Evolutionary conservation across 2,797 vertebrate genomes (phyloP), one percentile per base, ranked within the genome.

Genomic region (Morus bassanus): DNA sequence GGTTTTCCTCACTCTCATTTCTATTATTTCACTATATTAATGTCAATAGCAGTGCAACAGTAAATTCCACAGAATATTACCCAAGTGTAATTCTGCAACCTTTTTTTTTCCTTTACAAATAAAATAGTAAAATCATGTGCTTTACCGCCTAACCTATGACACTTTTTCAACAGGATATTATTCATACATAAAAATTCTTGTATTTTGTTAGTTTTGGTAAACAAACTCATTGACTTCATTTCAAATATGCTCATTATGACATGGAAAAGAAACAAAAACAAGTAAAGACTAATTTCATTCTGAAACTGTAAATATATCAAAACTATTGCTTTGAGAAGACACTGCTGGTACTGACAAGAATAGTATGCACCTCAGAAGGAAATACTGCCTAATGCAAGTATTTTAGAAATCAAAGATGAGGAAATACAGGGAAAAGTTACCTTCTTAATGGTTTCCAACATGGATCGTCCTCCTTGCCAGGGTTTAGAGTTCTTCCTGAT

Each of bases 371-470:
- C 77, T 56, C 56, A 88, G 72, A 75, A 84, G 69, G 75, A 78
- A 74, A 70, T 27, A 35, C 46, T 39, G 41, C 39, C 8, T 56
- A 54, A 61, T 37, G 50, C 7, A 28, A 78, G 24, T 54, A 69
- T 46, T 39, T 77, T 10, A 37, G 54, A 79, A 78, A 84, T 53
- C 30, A 31, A 80, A 77, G 61, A 35, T 1, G 9, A 57, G 17
- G 19, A 88, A 90, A 63, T 6, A 33, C 2, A 83, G 41, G 37
- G 39, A 8, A 70, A 90, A 73, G 7, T 23, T 98, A 99, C 99
- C 99, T 99, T 99, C 96, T 99, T 99, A 85, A 99, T 98, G n/a
- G 99, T 99, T 74, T 99, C 99, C 97, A 99, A 96, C 99, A 99
- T 99, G 65, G 99, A 99, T 68, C 99, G 98, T n/a, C 99, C 99